A percentile compares a stretch with the other conserved stretches of the same genome.
Evolutionary conservation across 2,888 invertebrate species (phyloP).

Genomic region (Laspeyria flexula): DNA sequence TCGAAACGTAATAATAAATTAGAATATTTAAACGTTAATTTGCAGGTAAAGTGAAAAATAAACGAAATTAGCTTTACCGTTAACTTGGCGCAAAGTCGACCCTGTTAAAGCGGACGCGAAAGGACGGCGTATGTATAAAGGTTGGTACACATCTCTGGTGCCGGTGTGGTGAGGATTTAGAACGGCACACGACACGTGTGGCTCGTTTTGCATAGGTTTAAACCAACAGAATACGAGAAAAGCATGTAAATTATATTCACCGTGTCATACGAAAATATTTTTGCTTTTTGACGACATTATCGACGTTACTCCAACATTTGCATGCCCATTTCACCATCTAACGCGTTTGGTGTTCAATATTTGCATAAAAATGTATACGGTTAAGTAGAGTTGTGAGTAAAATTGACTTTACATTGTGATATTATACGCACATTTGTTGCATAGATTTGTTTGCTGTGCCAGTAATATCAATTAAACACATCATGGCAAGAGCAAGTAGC

Average conservation of each 20-base stretch:
- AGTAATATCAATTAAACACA: not conserved
- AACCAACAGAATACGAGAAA: conserved; percentile 34
- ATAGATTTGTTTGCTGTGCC: not conserved
- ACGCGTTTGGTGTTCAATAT: conserved; percentile 10
- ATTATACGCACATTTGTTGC: not conserved
- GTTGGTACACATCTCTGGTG: conserved; percentile 29
- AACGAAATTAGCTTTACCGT: conserved; percentile 65
- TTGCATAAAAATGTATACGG: conserved; percentile 3
- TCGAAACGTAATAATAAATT: conserved; percentile 55
- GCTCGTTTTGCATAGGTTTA: conserved; percentile 41
- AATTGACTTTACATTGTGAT: not conserved
- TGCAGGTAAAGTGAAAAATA: conserved; percentile 60
- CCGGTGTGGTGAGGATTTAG: conserved; percentile 16
- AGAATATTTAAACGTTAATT: conserved; percentile 59
- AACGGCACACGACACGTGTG: conserved; percentile 26
- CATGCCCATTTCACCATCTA: conserved; percentile 32
- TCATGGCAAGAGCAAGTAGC: not conserved
- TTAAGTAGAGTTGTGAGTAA: not conserved
- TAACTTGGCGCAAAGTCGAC: conserved; percentile 47
- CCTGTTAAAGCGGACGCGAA: conserved; percentile 31
- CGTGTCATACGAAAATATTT: conserved; percentile 38
- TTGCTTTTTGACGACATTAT: conserved; percentile 38
- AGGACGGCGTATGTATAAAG: conserved; percentile 40
- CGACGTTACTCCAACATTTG: conserved; percentile 34
- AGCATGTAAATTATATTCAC: conserved; percentile 38